Conservation (phyloP, 1,140 invertebrate species). For the Penaeus indicus region DNA sequence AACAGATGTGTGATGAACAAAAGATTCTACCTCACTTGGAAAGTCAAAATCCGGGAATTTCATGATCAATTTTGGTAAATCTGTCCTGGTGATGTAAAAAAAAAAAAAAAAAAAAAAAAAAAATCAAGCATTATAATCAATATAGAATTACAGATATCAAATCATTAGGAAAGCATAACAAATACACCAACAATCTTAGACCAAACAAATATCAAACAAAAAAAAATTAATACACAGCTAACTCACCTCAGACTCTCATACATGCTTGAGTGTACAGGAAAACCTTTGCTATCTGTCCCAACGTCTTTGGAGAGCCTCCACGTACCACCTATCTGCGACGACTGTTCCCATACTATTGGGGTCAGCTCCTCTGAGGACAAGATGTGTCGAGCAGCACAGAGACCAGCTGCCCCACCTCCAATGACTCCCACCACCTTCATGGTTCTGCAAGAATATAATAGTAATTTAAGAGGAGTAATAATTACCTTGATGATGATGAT, state of each 20-base stretch:
- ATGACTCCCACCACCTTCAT: constrained; percentile 64
- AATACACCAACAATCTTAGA: too few species aligned
- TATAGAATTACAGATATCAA: too few species aligned
- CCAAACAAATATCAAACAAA: background rate
- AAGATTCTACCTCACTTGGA: background rate
- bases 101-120: too few species aligned
- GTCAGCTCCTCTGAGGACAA: constrained; percentile 22
- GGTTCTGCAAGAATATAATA: constrained; percentile 8
- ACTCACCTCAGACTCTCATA: constrained; percentile 11
- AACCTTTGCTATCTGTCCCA: background rate
- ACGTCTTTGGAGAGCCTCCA: background rate
- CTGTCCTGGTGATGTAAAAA: too few species aligned
- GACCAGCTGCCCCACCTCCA: constrained; percentile 66
- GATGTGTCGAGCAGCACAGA: constrained; percentile 63
- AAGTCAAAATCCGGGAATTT: too few species aligned
- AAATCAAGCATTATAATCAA: too few species aligned
- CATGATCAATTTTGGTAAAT: too few species aligned
- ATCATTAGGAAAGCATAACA: too few species aligned
- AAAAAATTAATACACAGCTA: background rate
- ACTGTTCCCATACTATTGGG: constrained; percentile 60
- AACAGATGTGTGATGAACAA: background rate
- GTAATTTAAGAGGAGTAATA: background rate
- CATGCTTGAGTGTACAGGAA: background rate
- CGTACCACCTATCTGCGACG: background rate
- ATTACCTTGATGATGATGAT: background rate